Evolutionary conservation across 2,888 invertebrate species (phyloP).

Genomic region (Caenorhabditis wallacei): DNA sequence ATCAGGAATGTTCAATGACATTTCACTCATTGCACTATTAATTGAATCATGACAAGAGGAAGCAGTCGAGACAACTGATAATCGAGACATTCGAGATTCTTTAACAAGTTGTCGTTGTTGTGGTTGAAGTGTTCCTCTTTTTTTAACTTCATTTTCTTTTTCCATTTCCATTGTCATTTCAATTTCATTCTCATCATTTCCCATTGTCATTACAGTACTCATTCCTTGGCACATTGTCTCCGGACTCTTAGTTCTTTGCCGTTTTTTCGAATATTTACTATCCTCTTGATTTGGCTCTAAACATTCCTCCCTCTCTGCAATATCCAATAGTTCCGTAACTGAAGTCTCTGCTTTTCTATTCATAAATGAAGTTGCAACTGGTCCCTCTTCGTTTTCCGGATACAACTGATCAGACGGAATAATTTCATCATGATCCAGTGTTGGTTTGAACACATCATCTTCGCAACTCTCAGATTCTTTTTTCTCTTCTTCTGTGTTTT

Average conservation of each 20-base stretch:
- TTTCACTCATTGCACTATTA: slow-evolving; percentile 55
- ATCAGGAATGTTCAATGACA: slow-evolving; percentile 13
- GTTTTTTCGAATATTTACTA: slow-evolving; percentile 37
- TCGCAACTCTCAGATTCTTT: neutral
- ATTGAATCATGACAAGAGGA: slow-evolving; percentile 47
- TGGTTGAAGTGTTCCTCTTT: slow-evolving; percentile 47
- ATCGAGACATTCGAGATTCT: slow-evolving; percentile 45
- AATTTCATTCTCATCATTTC: neutral
- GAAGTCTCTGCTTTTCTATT: slow-evolving; percentile 46
- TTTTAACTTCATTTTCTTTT: slow-evolving; percentile 8
- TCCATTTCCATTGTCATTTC: neutral
- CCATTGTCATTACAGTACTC: slow-evolving; percentile 17
- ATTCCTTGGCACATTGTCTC: slow-evolving; percentile 39
- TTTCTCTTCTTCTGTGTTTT: neutral
- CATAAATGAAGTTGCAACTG: neutral
- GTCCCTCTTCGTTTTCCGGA: neutral
- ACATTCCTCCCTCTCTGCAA: neutral
- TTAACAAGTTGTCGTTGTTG: slow-evolving; percentile 45
- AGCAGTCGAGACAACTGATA: slow-evolving; percentile 41
- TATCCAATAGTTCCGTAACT: slow-evolving; percentile 26
- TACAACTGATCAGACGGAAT: no score
- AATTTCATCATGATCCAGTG: no score
- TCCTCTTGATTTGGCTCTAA: neutral
- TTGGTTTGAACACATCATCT: no score
- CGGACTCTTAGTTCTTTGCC: slow-evolving; percentile 45